These are phyloP conservation scores for Phaethornis superciliosus DNA, from an alignment of 2,113 vertebrate species.

Conservation along the genomic window DNA sequence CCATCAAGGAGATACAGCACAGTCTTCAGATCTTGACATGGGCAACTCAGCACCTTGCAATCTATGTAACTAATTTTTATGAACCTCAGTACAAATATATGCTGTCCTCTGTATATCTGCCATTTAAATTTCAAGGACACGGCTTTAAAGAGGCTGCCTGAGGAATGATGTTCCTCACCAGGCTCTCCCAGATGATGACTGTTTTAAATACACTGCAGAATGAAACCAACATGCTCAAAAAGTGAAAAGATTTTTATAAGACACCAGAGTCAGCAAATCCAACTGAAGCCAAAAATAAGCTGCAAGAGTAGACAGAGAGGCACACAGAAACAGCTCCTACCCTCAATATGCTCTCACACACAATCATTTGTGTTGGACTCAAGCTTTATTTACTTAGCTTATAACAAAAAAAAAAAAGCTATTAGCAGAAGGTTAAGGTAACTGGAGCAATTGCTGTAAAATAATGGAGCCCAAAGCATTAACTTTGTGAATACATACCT, in stretches of 20 bases:
- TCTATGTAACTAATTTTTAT: neutral
- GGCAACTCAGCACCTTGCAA: constrained; percentile 9
- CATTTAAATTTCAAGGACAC: neutral
- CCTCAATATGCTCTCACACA: neutral
- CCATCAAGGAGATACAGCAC: neutral
- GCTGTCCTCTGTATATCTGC: neutral
- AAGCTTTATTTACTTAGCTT: constrained; percentile 12
- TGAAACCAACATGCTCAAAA: neutral
- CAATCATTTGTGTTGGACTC: neutral
- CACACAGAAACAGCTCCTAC: neutral
- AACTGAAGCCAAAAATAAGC: constrained; percentile 5
- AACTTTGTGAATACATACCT: neutral
- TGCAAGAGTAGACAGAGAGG: neutral
- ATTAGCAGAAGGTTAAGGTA: constrained; percentile 21
- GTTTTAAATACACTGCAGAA: neutral
- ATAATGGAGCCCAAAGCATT: neutral
- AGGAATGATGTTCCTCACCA: neutral
- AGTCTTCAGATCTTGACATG: neutral
- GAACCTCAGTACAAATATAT: neutral
- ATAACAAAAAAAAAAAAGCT: neutral
- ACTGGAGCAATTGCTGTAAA: neutral
- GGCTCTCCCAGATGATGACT: neutral
- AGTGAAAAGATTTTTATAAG: neutral
- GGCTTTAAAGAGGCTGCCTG: neutral
- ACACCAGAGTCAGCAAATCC: neutral